Conservation (phyloP, 2,888 invertebrate species). For the Drosophila conformis region DNA sequence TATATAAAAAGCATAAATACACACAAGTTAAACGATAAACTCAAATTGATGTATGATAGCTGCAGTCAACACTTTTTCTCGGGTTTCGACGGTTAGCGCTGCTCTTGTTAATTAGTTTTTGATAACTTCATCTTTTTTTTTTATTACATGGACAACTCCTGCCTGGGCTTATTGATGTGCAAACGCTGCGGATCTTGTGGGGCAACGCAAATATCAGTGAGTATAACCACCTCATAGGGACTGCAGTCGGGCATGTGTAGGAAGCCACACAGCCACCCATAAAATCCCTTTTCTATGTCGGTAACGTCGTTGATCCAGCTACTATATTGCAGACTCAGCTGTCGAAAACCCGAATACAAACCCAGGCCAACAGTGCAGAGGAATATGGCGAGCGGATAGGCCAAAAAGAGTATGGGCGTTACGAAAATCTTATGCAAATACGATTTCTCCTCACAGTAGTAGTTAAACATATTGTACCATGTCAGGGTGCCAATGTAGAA, state of each 20-base stretch:
- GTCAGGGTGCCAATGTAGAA: constrained; percentile 91
- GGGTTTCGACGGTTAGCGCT: constrained; percentile 37
- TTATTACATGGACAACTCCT: constrained; percentile 84
- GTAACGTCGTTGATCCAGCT: constrained; percentile 90
- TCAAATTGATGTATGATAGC: constrained; percentile 10
- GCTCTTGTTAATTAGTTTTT: constrained; percentile 2
- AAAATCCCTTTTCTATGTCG: constrained; percentile 92
- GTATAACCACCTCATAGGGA: constrained; percentile 88
- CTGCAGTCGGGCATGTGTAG: constrained; percentile 90
- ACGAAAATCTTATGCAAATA: constrained; percentile 88
- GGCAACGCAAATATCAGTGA: constrained; percentile 86
- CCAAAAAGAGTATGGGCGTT: constrained; percentile 89
- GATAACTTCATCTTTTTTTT: too few species aligned
- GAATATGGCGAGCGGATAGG: constrained; percentile 90
- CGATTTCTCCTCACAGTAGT: constrained; percentile 89
- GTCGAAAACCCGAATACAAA: constrained; percentile 88
- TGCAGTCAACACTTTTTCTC: constrained; percentile 32
- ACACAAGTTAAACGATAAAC: constrained; percentile 1
- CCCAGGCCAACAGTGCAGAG: constrained; percentile 88
- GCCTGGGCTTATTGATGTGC: constrained; percentile 84
- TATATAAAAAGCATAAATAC: constrained; percentile 14
- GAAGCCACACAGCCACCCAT: constrained; percentile 90
- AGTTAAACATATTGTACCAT: constrained; percentile 91
- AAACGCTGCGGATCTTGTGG: constrained; percentile 77
- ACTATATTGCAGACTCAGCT: constrained; percentile 89